Conservation (phyloP, 2,797 vertebrate genomes). For the Sebastes wilsoni region DNA sequence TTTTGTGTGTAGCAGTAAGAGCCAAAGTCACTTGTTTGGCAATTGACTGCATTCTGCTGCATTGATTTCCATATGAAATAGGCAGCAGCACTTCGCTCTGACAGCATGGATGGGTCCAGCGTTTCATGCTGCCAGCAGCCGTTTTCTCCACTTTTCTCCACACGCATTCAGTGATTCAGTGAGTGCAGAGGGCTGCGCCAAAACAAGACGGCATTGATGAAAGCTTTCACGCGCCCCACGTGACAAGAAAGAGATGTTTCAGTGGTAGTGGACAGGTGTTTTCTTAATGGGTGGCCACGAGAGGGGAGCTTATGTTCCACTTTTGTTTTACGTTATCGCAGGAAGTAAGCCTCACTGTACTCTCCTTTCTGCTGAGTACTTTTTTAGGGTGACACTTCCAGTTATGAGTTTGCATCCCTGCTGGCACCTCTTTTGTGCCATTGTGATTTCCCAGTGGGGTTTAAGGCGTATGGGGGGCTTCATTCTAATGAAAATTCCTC, state of each 20-base stretch:
- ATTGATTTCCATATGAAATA: constrained; percentile 89
- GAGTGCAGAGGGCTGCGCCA: constrained; percentile 63
- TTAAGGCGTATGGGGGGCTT: constrained; percentile 76
- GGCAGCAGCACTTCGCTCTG: constrained; percentile 79
- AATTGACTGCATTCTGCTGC: constrained; percentile 86
- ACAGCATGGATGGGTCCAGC: constrained; percentile 76
- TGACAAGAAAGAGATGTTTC: constrained; percentile 74
- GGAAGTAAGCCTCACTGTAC: constrained; percentile 66
- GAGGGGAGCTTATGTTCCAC: constrained; percentile 17
- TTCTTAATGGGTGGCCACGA: constrained; percentile 40
- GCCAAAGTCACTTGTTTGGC: constrained; percentile 89
- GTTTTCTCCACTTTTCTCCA: constrained; percentile 60
- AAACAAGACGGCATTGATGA: constrained; percentile 80
- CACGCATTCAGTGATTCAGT: constrained; percentile 74
- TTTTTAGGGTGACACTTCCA: constrained; percentile 76
- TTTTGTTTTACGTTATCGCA: constrained; percentile 54
- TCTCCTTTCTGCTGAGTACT: constrained; percentile 48
- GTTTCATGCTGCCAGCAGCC: constrained; percentile 76
- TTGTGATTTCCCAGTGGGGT: constrained; percentile 83
- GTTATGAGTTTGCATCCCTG: constrained; percentile 77
- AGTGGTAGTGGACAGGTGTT: constrained; percentile 64
- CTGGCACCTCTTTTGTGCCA: constrained; percentile 75
- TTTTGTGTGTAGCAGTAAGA: constrained; percentile 75
- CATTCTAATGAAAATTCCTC: constrained; percentile 90
- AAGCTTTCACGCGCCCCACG: constrained; percentile 68